phyloP scores from a whole-genome alignment of 2,888 invertebrate genomes.

The Tachina fera region DNA sequence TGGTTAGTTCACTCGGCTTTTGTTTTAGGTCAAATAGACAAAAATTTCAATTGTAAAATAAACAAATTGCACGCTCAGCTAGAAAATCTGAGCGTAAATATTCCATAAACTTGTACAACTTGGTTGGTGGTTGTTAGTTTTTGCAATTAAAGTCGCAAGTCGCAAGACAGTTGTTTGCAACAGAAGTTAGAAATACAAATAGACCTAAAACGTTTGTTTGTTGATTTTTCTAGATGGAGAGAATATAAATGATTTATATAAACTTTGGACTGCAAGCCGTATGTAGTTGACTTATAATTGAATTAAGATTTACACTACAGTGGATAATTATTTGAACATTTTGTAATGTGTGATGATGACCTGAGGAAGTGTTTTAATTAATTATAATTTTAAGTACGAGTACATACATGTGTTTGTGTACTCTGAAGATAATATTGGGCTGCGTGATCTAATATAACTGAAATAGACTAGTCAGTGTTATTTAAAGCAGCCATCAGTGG shows the following conservation, averaged over 20 bases:
- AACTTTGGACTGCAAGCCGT: not conserved
- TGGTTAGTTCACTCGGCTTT: conserved; percentile 39
- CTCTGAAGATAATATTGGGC: too few species aligned
- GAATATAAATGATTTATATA: too few species aligned
- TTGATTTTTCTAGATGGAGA: conserved; percentile 6
- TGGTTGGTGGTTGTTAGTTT: not conserved
- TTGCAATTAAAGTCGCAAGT: conserved; percentile 1
- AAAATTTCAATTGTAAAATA: conserved; percentile 47
- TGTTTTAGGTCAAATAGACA: conserved; percentile 56
- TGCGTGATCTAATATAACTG: too few species aligned
- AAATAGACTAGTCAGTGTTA: too few species aligned
- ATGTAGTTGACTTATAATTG: conserved; percentile 47
- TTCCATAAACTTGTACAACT: not conserved
- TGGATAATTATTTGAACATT: conserved; percentile 41
- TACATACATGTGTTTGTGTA: too few species aligned
- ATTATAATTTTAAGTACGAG: too few species aligned
- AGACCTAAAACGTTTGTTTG: conserved; percentile 7
- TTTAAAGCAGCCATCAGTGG: too few species aligned
- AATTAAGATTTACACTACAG: conserved; percentile 50
- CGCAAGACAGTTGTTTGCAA: conserved; percentile 18
- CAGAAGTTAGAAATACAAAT: conserved; percentile 21
- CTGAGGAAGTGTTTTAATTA: conserved; percentile 7
- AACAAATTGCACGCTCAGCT: conserved; percentile 14
- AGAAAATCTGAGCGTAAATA: conserved; percentile 19
- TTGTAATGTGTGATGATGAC: conserved; percentile 15